phyloP scores from a whole-genome alignment of 2,113 vertebrate genomes.

The Dicaeum eximium region DNA sequence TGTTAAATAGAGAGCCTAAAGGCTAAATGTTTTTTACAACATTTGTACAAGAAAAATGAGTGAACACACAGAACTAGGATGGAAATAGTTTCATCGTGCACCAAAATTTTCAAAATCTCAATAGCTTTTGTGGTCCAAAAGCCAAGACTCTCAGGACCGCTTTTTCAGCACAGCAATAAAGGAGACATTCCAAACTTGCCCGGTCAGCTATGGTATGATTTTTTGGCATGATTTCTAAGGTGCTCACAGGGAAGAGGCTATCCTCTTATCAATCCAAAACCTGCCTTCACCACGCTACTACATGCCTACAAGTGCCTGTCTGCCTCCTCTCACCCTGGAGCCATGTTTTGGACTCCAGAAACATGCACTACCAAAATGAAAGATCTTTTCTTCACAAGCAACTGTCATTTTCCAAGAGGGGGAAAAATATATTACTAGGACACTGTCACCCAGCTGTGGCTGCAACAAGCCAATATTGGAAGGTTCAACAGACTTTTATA shows the following conservation, averaged over 20 bases:
- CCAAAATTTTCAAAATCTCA: neutral
- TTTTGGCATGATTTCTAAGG: neutral
- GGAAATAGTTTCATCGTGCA: neutral
- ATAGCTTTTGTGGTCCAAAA: neutral
- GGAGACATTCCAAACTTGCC: neutral
- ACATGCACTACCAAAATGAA: neutral
- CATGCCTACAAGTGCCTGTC: neutral
- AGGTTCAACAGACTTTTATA: neutral
- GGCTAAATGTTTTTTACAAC: neutral
- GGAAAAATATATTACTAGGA: neutral
- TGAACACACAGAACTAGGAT: neutral
- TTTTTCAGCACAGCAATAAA: neutral
- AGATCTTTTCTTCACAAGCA: neutral
- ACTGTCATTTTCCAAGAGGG: neutral
- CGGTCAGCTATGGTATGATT: rapidly evolving
- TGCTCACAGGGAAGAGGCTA: neutral
- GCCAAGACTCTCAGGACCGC: neutral
- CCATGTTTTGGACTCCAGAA: neutral
- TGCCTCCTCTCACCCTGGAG: neutral
- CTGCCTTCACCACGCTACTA: neutral
- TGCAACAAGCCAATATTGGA: rapidly evolving
- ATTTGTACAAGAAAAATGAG: neutral
- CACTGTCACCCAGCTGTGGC: neutral
- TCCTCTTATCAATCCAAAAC: neutral
- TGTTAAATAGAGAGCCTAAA: neutral